These are phyloP conservation scores for Epirrita christyi DNA, from an alignment of 2,888 invertebrate species.

Conservation along the genomic window DNA sequence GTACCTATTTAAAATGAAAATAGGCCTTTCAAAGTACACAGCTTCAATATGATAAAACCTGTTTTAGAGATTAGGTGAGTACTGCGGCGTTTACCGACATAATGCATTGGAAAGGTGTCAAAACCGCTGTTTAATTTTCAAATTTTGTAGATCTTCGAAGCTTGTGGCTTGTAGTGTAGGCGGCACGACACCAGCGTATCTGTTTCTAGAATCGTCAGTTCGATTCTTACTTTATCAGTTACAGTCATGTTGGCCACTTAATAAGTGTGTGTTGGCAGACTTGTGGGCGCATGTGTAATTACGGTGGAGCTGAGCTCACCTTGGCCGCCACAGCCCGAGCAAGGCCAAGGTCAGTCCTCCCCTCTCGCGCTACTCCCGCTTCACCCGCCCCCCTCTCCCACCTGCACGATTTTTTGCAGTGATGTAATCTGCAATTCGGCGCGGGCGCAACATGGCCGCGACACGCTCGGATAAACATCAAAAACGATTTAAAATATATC, in stretches of 20 bases:
- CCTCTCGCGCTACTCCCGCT: conserved; percentile 27
- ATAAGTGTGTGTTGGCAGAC: conserved; percentile 64
- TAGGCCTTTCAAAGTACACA: conserved; percentile 35
- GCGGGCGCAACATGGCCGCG: conserved; percentile 74
- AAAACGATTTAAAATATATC: conserved; percentile 26
- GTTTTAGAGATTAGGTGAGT: conserved; percentile 41
- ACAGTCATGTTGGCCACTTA: conserved; percentile 44
- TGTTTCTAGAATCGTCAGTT: conserved; percentile 3
- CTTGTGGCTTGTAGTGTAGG: conserved; percentile 5
- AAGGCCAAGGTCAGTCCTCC: conserved; percentile 74
- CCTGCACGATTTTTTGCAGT: conserved; percentile 74
- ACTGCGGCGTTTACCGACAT: conserved; percentile 37
- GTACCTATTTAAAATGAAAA: conserved; percentile 27
- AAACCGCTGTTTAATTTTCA: conserved; percentile 52
- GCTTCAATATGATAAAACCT: conserved; percentile 51
- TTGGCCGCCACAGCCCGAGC: conserved; percentile 78
- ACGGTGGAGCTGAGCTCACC: conserved; percentile 73
- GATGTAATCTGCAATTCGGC: conserved; percentile 82
- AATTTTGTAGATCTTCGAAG: conserved; percentile 37
- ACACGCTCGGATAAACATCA: conserved; percentile 43
- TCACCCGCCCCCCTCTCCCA: conserved; percentile 37
- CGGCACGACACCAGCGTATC: conserved; percentile 21
- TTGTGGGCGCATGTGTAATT: conserved; percentile 79
- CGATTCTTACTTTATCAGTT: conserved; percentile 31
- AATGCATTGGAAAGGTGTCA: conserved; percentile 56